These are phyloP conservation scores for Bos javanicus DNA, from an alignment of 2,113 vertebrate genomes.

Conservation along the genomic window DNA sequence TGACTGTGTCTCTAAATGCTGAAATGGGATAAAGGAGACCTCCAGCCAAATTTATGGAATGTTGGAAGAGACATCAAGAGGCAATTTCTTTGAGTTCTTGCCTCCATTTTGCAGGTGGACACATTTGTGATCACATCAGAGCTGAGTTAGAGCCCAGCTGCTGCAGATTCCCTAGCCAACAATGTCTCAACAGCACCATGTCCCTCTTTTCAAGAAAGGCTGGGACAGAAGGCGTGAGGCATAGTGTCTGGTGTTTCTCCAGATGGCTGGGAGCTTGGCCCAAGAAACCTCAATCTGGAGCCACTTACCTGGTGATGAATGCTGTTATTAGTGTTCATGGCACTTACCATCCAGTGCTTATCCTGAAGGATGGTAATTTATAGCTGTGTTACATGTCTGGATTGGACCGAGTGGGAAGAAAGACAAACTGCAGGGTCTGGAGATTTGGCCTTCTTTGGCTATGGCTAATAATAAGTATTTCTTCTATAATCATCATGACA, in stretches of 20 bases:
- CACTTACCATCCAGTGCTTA: slow-evolving; percentile 79
- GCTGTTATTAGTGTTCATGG: slow-evolving; percentile 77
- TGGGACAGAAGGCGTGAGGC: background rate
- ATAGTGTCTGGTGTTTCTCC: slow-evolving; percentile 51
- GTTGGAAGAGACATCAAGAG: background rate
- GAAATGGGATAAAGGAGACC: background rate
- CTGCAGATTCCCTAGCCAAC: background rate
- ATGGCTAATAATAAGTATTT: background rate
- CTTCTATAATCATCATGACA: background rate
- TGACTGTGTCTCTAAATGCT: background rate
- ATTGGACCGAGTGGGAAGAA: slow-evolving; percentile 25
- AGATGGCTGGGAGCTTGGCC: slow-evolving; percentile 62
- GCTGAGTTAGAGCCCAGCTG: background rate
- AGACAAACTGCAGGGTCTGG: background rate
- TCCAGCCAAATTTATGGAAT: background rate
- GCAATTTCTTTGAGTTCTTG: background rate
- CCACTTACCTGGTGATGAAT: slow-evolving; percentile 79
- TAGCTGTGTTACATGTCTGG: slow-evolving; percentile 57
- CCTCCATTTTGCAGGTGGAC: background rate
- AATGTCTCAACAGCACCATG: background rate
- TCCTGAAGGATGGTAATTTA: slow-evolving; percentile 79
- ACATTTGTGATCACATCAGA: background rate
- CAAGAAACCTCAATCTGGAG: slow-evolving; percentile 69
- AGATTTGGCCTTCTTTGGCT: background rate
- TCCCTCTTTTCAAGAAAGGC: background rate